Conservation (phyloP, 2,797 vertebrate species). For the Acropternis orthonyx region DNA sequence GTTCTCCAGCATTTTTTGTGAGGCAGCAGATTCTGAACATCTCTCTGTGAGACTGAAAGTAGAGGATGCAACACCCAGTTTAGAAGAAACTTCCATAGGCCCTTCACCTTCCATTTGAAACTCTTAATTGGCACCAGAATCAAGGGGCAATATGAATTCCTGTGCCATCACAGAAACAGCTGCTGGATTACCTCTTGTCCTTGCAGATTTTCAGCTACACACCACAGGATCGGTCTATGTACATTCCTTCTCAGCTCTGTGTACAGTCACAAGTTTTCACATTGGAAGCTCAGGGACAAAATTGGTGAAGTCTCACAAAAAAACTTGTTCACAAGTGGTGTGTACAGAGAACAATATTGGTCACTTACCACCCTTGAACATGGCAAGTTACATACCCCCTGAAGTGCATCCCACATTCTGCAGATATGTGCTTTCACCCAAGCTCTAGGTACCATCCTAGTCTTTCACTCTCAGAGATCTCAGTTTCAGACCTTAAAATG, state of each 20-base stretch:
- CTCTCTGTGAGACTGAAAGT: too few species aligned
- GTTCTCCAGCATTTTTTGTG: too few species aligned
- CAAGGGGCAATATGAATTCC: neutral
- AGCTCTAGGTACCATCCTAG: too few species aligned
- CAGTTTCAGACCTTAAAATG: too few species aligned
- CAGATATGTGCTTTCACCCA: too few species aligned
- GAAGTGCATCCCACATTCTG: too few species aligned
- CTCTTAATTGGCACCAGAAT: neutral
- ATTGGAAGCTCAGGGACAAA: neutral
- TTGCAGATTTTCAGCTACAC: neutral
- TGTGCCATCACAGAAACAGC: neutral
- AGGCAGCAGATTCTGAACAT: neutral
- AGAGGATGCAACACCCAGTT: too few species aligned
- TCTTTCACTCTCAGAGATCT: too few species aligned
- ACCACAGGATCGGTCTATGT: too few species aligned
- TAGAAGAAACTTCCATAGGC: neutral
- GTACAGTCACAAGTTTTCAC: too few species aligned
- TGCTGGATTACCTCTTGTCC: neutral
- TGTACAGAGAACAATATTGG: neutral
- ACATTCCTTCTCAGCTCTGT: neutral
- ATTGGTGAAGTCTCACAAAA: neutral
- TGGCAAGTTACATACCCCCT: too few species aligned
- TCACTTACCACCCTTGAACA: too few species aligned
- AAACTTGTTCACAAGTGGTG: rapidly evolving
- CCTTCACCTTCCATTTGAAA: neutral